Evolutionary conservation across 2,113 vertebrate genomes (phyloP), one percentile per base, ranked within the genome.

Genomic region (Pachypanchax playfairii): DNA sequence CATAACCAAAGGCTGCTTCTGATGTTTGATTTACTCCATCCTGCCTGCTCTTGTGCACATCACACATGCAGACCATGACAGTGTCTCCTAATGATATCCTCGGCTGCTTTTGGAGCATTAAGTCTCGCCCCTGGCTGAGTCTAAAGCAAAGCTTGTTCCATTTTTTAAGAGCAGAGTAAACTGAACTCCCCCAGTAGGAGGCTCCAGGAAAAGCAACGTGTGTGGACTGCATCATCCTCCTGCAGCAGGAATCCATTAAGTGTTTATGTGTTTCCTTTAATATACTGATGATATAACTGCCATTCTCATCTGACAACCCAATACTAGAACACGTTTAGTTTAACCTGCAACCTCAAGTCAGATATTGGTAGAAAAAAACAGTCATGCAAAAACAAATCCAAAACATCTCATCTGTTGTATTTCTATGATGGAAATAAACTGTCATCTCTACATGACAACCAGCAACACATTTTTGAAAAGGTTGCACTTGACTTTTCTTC

Each of bases 161-260:
- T 85, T 82, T 78, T 77, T 66, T 52, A 73, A 49, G 67, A 71
- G 66, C 49, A 48, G 75, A 65, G 46, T 60, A 61, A 79, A 80
- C 69, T 56, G 21, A 67, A 35, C 57, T 48, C 55, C 44, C 36
- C 52, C 57, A 36, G 55, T 38, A 51, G 41, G 74, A 64, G 61
- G 70, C 48, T 78, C 31, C 25, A 73, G 65, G 65, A 69, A 65
- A 50, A 66, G 50, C 41, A 44, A 72, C 68, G 59, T 63, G 36
- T 65, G 55, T 52, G 17, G 65, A 69, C 64, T 62, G 57, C 80
- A 73, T 75, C 73, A 77, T 74, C 79, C 24, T 48, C 53, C 20
- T 54, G 67, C 73, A 61, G 65, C 58, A 66, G 56, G 60, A 68
- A 62, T 52, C 61, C 44, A 52, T 65, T 70, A 22, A 54, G 41